Conservation (phyloP, 2,797 vertebrate genomes). For the Petrocephalus schoutedeni region DNA sequence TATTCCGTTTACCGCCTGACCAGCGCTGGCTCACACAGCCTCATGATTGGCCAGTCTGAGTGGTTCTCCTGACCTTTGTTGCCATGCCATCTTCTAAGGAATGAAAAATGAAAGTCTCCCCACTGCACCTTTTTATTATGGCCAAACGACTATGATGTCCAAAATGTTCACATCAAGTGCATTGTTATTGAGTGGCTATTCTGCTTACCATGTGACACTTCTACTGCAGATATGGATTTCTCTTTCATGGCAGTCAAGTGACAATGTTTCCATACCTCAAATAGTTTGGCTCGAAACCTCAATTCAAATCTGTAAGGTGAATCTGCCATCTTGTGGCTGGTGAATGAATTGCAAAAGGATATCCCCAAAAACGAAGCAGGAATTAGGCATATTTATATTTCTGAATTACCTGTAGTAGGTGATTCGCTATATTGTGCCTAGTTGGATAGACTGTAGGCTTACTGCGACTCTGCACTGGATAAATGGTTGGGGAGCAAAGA, state of each 20-base stretch:
- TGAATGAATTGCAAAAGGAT: conserved; percentile 30
- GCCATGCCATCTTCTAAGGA: neutral
- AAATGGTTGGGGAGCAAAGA: neutral
- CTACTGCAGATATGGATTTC: neutral
- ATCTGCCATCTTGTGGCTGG: conserved; percentile 53
- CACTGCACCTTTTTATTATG: neutral
- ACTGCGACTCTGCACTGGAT: neutral
- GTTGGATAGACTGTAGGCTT: neutral
- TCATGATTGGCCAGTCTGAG: neutral
- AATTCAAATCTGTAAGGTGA: conserved; percentile 18
- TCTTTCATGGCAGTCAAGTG: neutral
- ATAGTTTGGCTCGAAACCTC: neutral
- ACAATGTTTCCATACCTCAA: neutral
- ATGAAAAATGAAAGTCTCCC: neutral
- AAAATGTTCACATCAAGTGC: neutral
- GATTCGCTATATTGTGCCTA: neutral
- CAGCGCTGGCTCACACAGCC: neutral
- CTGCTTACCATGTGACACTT: neutral
- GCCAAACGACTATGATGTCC: neutral
- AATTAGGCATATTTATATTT: neutral
- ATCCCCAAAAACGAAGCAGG: neutral
- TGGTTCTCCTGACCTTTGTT: neutral
- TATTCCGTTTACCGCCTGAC: neutral
- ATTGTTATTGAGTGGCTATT: neutral
- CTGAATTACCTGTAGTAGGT: neutral